These are phyloP conservation scores for Cochlearius cochlearius DNA, from an alignment of 2,113 vertebrate species.

Conservation along the genomic window DNA sequence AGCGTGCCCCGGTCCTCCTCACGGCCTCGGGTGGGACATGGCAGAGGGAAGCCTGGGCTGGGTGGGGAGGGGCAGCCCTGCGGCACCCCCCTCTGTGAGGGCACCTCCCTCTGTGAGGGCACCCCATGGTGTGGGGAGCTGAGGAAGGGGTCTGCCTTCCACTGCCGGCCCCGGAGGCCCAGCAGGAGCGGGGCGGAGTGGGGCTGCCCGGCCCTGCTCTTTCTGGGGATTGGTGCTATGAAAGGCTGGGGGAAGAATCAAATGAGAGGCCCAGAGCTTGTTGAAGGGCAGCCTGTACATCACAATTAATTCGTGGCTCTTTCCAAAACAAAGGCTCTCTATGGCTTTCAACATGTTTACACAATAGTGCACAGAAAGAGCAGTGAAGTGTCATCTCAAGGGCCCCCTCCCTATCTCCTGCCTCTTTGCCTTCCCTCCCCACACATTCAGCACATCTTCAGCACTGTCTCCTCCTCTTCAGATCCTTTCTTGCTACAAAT, in stretches of 20 bases:
- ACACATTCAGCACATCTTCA: neutral
- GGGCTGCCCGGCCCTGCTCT: neutral
- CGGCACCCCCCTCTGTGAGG: too few species aligned
- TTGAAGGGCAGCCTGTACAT: neutral
- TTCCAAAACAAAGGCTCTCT: constrained; percentile 22
- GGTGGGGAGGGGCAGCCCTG: too few species aligned
- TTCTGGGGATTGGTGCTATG: neutral
- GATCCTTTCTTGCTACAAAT: neutral
- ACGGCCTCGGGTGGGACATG: neutral
- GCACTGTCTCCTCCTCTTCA: neutral
- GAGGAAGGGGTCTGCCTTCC: neutral
- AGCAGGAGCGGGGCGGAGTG: neutral
- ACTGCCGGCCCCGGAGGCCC: neutral
- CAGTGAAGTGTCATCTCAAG: neutral
- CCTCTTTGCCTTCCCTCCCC: neutral
- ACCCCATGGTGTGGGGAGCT: neutral
- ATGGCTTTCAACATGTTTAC: constrained; percentile 1
- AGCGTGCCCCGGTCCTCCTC: neutral
- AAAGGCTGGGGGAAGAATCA: neutral
- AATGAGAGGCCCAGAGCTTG: neutral
- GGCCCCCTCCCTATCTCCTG: neutral
- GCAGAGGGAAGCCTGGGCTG: neutral
- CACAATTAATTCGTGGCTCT: neutral
- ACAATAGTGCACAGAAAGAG: constrained; percentile 25
- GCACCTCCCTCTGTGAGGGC: too few species aligned